Percentiles rank a stretch among this genome's conserved stretches.
These are phyloP conservation scores for Acyrthosiphon pisum DNA, from an alignment of 1,140 invertebrate species.

Conservation along the genomic window DNA sequence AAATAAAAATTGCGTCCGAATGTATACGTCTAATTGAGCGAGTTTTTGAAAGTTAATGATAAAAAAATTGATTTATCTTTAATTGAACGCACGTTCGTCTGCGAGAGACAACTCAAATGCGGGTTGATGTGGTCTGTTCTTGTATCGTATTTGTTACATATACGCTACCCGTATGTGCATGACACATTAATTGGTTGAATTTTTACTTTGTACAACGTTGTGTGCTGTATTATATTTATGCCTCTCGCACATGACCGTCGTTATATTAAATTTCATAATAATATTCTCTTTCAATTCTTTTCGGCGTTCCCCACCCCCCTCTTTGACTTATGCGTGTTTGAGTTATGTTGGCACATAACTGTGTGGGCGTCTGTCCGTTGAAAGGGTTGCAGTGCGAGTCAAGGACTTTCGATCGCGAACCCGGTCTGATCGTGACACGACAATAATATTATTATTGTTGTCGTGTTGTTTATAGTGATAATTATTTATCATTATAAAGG, in stretches of 20 bases:
- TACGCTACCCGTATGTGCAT: neutral
- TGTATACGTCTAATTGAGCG: neutral
- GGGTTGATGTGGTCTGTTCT: slow-evolving; percentile 33
- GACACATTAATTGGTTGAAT: neutral
- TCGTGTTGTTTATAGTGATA: too few species aligned
- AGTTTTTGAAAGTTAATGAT: slow-evolving; percentile 15
- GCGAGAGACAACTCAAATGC: neutral
- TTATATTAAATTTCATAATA: neutral
- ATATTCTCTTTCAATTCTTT: neutral
- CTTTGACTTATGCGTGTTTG: neutral
- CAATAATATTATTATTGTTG: neutral
- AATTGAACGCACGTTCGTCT: neutral
- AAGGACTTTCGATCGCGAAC: slow-evolving; percentile 7
- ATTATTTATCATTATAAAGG: slow-evolving; percentile 23
- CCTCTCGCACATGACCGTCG: neutral
- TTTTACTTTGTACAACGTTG: neutral
- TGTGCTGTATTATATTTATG: neutral
- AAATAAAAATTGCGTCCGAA: neutral
- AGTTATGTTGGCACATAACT: neutral
- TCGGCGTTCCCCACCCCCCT: too few species aligned
- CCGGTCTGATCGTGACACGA: neutral
- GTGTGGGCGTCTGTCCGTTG: neutral
- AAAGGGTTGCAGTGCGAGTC: slow-evolving; percentile 3
- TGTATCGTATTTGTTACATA: neutral
- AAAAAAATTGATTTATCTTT: neutral